Evolutionary conservation across 2,888 invertebrate species (phyloP).

Genomic region (Andrena camellia): DNA sequence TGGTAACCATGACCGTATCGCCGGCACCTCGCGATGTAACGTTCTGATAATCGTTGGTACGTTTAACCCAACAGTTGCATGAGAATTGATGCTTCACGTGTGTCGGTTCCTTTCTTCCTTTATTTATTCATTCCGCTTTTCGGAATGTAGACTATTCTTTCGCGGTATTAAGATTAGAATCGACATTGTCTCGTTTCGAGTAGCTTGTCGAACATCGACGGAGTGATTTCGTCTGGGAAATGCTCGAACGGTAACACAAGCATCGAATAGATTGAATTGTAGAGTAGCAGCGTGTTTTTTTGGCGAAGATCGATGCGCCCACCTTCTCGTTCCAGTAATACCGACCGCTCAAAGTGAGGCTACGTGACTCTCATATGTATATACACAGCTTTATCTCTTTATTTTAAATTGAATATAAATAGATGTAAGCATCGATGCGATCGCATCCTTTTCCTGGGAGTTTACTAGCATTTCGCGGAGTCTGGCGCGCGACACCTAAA

Average conservation of each 20-base stretch:
- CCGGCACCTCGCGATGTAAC: conserved; percentile 46
- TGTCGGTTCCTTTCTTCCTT: background rate
- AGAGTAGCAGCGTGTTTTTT: conserved; percentile 52
- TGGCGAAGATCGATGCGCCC: conserved; percentile 65
- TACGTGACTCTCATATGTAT: conserved; percentile 50
- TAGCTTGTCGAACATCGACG: background rate
- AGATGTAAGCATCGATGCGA: conserved; percentile 31
- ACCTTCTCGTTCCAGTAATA: conserved; percentile 65
- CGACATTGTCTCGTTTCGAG: background rate
- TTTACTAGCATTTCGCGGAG: background rate
- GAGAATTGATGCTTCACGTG: conserved; percentile 36
- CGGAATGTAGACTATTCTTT: background rate
- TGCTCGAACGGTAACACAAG: conserved; percentile 12
- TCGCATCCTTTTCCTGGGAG: conserved; percentile 22
- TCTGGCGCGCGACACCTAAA: background rate
- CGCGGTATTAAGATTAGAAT: background rate
- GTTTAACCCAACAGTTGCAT: conserved; percentile 52
- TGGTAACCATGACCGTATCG: conserved; percentile 50
- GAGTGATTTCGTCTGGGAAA: conserved; percentile 1
- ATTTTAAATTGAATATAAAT: conserved; percentile 57
- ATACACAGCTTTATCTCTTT: conserved; percentile 45
- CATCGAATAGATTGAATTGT: conserved; percentile 45
- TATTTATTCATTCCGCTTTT: conserved; percentile 2
- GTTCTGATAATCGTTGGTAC: conserved; percentile 30
- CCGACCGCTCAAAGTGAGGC: conserved; percentile 54